These are phyloP conservation scores for Zapus hudsonius DNA, from an alignment of 2,113 vertebrate genomes.

Conservation along the genomic window DNA sequence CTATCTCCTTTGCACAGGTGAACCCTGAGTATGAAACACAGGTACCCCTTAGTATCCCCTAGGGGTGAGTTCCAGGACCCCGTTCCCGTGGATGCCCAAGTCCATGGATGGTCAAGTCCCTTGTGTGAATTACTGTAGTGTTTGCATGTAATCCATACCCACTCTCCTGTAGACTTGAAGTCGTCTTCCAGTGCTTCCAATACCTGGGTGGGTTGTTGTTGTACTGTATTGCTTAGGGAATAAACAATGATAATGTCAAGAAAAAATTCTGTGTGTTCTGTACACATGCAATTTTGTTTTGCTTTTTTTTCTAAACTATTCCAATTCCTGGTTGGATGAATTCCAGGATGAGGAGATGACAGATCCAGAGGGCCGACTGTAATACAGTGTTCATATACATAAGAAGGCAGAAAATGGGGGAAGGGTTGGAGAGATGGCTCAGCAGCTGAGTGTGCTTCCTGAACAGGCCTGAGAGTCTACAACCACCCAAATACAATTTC, in stretches of 20 bases:
- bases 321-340: neutral
- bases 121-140: neutral
- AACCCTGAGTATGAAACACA: accelerated
- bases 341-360: no score
- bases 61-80: neutral
- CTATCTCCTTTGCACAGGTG: neutral
- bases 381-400: neutral
- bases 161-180: neutral
- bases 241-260: neutral
- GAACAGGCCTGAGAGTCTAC: no score
- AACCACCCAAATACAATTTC: no score
- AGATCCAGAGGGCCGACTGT: neutral
- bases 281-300: neutral
- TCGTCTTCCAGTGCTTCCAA: no score
- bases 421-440: no score
- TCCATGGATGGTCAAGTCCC: no score
- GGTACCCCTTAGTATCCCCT: neutral
- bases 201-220: neutral
- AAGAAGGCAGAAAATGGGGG: neutral
- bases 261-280: neutral
- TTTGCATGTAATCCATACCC: neutral
- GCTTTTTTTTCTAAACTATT: neutral
- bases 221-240: neutral
- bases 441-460: no score
- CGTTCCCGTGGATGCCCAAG: neutral